A percentile compares a stretch with the other conserved stretches of the same genome.
phyloP scores from a whole-genome alignment of 1,140 invertebrate genomes.

The Cotesia typhae region DNA sequence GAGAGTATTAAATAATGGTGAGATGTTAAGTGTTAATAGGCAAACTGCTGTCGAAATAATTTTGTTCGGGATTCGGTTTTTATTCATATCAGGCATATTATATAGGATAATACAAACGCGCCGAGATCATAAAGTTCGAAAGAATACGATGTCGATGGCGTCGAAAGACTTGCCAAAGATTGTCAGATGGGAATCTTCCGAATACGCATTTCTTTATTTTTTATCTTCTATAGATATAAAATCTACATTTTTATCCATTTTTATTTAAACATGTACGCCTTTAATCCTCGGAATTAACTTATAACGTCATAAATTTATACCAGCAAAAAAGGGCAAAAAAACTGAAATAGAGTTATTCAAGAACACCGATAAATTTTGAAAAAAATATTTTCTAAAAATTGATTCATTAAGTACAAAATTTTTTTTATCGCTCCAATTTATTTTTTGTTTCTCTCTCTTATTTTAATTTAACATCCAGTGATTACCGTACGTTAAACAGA shows the following conservation, averaged over 20 bases:
- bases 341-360: too few relatives aligned
- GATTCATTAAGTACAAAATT: too few relatives aligned
- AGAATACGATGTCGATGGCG: slow-evolving; percentile 26
- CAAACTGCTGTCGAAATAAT: slow-evolving; percentile 23
- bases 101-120: slow-evolving; percentile 3
- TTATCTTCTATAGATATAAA: neutral
- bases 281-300: too few relatives aligned
- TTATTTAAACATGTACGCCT: too few relatives aligned
- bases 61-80: slow-evolving; percentile 1
- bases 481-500: slow-evolving; percentile 21
- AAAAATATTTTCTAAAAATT: too few relatives aligned
- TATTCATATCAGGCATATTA: too few relatives aligned
- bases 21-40: slow-evolving; percentile 27
- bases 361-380: too few relatives aligned
- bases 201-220: neutral
- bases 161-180: slow-evolving; percentile 5
- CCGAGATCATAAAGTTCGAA: slow-evolving; percentile 19
- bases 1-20: slow-evolving; percentile 9
- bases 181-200: neutral
- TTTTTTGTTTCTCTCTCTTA: neutral
- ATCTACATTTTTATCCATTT: too few relatives aligned
- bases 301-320: too few relatives aligned
- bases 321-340: too few relatives aligned
- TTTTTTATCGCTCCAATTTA: too few relatives aligned
- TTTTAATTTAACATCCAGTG: neutral